Conservation (phyloP, 2,888 invertebrate genomes). For the Ophion obscuratus region DNA sequence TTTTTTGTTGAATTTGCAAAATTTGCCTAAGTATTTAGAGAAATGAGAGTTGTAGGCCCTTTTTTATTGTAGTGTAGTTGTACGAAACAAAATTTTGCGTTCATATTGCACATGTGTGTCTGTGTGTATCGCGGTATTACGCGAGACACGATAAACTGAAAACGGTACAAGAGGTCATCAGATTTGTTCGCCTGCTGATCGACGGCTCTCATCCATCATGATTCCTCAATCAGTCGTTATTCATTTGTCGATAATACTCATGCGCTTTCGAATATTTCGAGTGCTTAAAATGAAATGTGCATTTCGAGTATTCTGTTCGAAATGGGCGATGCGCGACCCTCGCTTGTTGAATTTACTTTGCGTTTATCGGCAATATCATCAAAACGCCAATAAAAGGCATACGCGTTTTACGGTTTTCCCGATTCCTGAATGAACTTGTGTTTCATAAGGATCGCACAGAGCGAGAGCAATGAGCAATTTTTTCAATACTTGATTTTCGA, state of each 20-base stretch:
- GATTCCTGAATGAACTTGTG: not conserved
- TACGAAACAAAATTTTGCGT: not conserved
- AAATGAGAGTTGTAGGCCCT: not conserved
- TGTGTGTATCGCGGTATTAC: conserved; percentile 10
- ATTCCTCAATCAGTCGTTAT: conserved; percentile 26
- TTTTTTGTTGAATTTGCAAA: not conserved
- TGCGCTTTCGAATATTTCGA: not conserved
- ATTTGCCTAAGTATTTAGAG: not conserved
- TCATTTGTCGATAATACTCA: conserved; percentile 5
- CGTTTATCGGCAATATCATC: not conserved
- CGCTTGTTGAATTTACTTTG: not conserved
- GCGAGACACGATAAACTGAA: conserved; percentile 5
- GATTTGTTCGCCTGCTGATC: conserved; percentile 18
- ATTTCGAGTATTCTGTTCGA: not conserved
- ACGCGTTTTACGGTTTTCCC: not conserved
- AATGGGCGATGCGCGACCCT: not conserved
- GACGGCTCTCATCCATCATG: conserved; percentile 31
- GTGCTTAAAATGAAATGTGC: not conserved
- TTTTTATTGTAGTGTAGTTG: not conserved
- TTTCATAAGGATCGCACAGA: not conserved
- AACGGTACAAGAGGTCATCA: conserved; percentile 30
- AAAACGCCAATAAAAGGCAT: not conserved
- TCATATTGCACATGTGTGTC: not conserved
- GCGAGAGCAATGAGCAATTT: not conserved
- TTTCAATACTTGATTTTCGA: not conserved